Percentiles rank a stretch among this genome's conserved stretches.
Evolutionary conservation across 2,888 invertebrate species (phyloP).

Genomic region (Drosophila peninsularis): DNA sequence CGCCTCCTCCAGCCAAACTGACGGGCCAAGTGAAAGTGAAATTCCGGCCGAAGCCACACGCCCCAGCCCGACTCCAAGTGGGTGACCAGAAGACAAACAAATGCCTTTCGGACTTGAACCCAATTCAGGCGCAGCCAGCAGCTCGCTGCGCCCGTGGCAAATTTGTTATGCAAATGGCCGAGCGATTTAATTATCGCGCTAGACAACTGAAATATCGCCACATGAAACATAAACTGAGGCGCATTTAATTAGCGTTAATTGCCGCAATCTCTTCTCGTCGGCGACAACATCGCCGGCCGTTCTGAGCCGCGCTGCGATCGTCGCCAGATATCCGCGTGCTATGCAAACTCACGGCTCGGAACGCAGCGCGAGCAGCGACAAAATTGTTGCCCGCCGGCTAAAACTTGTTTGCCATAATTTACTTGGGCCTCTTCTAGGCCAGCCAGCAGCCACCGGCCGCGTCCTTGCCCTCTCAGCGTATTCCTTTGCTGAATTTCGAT

Average conservation of each 20-base stretch:
- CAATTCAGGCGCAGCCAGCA: conserved; percentile 25
- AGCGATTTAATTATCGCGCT: conserved; percentile 82
- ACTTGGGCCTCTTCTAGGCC: conserved; percentile 72
- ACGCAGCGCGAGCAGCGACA: conserved; percentile 75
- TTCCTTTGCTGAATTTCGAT: conserved; percentile 77
- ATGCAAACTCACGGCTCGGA: conserved; percentile 18
- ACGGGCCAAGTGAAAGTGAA: conserved; percentile 80
- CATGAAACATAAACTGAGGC: conserved; percentile 75
- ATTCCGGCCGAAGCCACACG: conserved; percentile 36
- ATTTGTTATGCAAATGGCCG: conserved; percentile 81
- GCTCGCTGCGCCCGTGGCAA: conserved; percentile 36
- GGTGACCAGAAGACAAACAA: conserved; percentile 59
- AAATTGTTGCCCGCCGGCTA: conserved; percentile 83
- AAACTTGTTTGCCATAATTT: conserved; percentile 84
- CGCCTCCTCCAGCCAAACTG: conserved; percentile 72
- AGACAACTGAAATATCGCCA: conserved; percentile 82
- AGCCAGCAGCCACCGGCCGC: conserved; percentile 1
- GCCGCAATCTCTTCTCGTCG: conserved; percentile 67
- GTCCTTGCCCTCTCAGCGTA: conserved; percentile 38
- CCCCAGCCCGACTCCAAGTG: background rate
- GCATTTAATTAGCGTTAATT: conserved; percentile 83
- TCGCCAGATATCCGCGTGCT: conserved; percentile 32
- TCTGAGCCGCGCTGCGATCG: conserved; percentile 45
- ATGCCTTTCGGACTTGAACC: conserved; percentile 70
- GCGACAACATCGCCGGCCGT: conserved; percentile 35